Percentiles rank a stretch among this genome's conserved stretches.
Conservation (phyloP, 2,113 vertebrate species). For the Spilogale gracilis region DNA sequence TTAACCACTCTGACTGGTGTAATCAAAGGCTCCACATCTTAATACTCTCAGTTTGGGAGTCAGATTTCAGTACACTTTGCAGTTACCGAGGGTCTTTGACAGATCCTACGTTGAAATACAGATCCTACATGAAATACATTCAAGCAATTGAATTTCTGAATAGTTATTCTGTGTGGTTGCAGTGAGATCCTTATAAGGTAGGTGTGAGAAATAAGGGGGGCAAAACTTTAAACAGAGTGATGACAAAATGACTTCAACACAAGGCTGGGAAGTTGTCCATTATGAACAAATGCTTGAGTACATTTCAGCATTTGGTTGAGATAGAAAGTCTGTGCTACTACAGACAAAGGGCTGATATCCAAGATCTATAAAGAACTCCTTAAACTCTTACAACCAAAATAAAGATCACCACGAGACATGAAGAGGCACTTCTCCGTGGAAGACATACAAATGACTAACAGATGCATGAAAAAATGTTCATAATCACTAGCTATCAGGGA, state of each 20-base stretch:
- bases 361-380: too few species aligned
- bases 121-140: background rate
- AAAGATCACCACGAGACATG: too few species aligned
- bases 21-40: background rate
- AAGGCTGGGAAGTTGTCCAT: background rate
- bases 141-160: background rate
- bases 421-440: too few species aligned
- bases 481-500: too few species aligned
- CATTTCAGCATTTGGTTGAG: background rate
- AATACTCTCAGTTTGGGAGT: background rate
- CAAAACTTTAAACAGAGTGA: background rate
- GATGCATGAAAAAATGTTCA: too few species aligned
- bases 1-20: too few species aligned
- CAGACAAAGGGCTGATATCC: too few species aligned
- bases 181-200: background rate
- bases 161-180: background rate
- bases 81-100: slow-evolving; percentile 2
- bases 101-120: background rate
- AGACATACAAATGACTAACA: too few species aligned
- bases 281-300: background rate
- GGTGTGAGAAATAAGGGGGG: background rate
- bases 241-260: background rate
- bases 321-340: background rate
- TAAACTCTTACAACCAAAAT: too few species aligned
- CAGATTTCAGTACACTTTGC: background rate